These are phyloP conservation scores for Melanostoma mellinum DNA, from an alignment of 2,888 invertebrate species.

Conservation along the genomic window DNA sequence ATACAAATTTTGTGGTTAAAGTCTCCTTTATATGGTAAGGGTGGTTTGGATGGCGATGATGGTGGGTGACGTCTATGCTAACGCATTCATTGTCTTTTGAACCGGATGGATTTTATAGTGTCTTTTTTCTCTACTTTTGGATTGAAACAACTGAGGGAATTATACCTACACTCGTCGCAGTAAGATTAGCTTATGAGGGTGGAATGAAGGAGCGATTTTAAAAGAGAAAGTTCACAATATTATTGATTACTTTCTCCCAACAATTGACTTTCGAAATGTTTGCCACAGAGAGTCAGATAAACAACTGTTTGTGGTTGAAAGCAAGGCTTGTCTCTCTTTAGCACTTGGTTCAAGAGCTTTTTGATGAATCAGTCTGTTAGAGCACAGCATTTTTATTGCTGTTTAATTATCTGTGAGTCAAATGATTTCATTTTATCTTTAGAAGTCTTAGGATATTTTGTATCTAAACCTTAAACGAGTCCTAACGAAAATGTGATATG, in stretches of 20 bases:
- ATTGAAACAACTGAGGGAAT: constrained; percentile 45
- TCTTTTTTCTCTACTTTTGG: constrained; percentile 3
- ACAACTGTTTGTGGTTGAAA: constrained; percentile 7
- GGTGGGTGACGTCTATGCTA: constrained; percentile 1
- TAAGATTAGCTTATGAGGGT: constrained; percentile 24
- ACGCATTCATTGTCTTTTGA: constrained; percentile 38
- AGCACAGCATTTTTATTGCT: too few species aligned
- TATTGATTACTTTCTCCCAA: constrained; percentile 68
- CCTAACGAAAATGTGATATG: too few species aligned
- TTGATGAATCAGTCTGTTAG: too few species aligned
- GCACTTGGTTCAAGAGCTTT: too few species aligned
- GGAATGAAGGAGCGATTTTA: constrained; percentile 30
- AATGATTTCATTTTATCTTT: too few species aligned
- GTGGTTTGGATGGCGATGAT: constrained; percentile 32
- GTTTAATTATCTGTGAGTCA: too few species aligned
- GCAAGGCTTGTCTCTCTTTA: constrained; percentile 6
- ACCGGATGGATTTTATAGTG: constrained; percentile 39
- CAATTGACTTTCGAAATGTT: not conserved
- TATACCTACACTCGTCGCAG: constrained; percentile 25
- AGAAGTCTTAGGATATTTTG: too few species aligned
- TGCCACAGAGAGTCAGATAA: constrained; percentile 29
- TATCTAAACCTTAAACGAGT: too few species aligned
- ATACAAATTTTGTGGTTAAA: constrained; percentile 18
- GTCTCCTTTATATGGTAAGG: constrained; percentile 39
- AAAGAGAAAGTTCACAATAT: constrained; percentile 67